phyloP scores from a whole-genome alignment of 2,113 vertebrate species.

The Daphoenositta chrysoptera region DNA sequence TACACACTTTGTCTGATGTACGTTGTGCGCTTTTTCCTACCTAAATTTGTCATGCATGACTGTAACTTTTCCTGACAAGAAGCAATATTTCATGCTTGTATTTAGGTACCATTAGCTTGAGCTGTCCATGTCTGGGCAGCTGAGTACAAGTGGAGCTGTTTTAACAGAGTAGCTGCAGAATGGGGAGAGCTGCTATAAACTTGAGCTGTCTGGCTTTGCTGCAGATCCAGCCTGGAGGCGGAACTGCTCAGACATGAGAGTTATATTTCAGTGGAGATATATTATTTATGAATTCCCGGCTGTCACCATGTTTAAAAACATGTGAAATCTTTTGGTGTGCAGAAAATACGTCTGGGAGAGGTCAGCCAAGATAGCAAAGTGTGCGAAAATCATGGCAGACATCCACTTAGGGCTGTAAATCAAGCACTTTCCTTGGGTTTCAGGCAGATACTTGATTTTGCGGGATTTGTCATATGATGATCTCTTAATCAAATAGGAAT shows the following conservation, averaged over 20 bases:
- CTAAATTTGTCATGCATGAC: neutral
- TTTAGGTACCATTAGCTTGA: neutral
- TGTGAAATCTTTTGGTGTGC: slow-evolving; percentile 23
- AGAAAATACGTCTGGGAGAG: slow-evolving; percentile 44
- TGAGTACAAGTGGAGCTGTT: neutral
- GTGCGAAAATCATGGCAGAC: slow-evolving; percentile 39
- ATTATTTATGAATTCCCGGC: slow-evolving; percentile 60
- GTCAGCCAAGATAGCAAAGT: slow-evolving; percentile 33
- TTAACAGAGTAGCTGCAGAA: neutral
- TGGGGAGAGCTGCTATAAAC: neutral
- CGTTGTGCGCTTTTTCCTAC: neutral
- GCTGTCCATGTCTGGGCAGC: neutral
- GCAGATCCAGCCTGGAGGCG: neutral
- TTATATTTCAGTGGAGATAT: slow-evolving; percentile 38
- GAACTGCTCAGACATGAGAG: neutral
- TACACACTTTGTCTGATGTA: neutral
- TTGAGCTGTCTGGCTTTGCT: neutral
- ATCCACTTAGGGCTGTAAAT: slow-evolving; percentile 46
- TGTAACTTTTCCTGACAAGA: neutral
- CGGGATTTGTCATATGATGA: slow-evolving; percentile 17
- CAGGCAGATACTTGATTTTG: slow-evolving; percentile 27
- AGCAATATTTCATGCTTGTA: neutral
- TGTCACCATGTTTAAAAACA: slow-evolving; percentile 51
- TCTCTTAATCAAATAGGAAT: slow-evolving; percentile 44
- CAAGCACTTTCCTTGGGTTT: neutral